A percentile compares a stretch with the other conserved stretches of the same genome.
These are phyloP conservation scores for Corythornis madagascariensis DNA, from an alignment of 2,113 vertebrate species.

Conservation along the genomic window DNA sequence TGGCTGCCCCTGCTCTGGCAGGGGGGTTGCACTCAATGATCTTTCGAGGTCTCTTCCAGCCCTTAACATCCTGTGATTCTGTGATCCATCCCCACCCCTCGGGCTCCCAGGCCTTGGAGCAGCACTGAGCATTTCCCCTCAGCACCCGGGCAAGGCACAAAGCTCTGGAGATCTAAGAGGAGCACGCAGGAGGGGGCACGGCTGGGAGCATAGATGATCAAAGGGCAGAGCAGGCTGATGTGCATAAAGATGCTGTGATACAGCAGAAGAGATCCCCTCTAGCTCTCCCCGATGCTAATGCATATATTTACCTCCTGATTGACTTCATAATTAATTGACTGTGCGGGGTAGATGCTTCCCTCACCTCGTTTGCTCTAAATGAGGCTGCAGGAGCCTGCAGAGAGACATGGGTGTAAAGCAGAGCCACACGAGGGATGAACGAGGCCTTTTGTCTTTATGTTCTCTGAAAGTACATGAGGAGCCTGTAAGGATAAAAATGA, in stretches of 20 bases:
- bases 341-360: neutral
- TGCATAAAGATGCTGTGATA: neutral
- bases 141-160: neutral
- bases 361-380: neutral
- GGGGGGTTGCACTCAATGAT: too few relatives aligned
- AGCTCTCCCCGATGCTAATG: conserved; percentile 29
- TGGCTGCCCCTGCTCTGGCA: too few relatives aligned
- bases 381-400: neutral
- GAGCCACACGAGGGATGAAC: neutral
- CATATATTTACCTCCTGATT: conserved; percentile 66
- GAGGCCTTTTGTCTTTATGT: conserved; percentile 31
- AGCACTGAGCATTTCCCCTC: fast-evolving
- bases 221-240: conserved; percentile 54
- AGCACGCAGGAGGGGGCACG: neutral
- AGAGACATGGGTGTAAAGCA: neutral
- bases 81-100: neutral
- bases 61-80: too few relatives aligned
- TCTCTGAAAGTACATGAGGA: neutral
- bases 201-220: conserved; percentile 49
- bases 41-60: too few relatives aligned
- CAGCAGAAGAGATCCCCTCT: conserved; percentile 45
- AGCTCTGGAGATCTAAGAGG: neutral
- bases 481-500: neutral
- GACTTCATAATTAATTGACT: conserved; percentile 66
- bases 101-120: neutral